Evolutionary conservation across 2,113 vertebrate genomes (phyloP).

Genomic region (Rhea americana): DNA sequence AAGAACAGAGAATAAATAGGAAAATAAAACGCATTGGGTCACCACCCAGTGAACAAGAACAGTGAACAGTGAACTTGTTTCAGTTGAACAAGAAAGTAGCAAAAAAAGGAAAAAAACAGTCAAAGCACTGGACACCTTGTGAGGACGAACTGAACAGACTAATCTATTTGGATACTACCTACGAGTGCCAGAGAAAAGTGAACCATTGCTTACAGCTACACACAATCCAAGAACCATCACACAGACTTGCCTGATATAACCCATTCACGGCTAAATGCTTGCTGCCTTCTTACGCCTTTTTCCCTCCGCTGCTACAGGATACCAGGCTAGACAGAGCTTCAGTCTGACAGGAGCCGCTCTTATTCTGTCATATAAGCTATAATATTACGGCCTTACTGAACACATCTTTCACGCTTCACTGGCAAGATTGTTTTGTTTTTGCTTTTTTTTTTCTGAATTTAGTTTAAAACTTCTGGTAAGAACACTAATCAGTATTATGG

Average conservation of each 20-base stretch:
- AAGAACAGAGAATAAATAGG: conserved; percentile 15
- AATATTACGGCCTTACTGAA: neutral
- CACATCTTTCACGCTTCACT: neutral
- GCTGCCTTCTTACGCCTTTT: neutral
- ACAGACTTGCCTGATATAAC: neutral
- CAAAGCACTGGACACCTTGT: neutral
- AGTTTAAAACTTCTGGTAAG: neutral
- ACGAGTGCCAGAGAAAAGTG: neutral
- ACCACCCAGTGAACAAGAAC: no score
- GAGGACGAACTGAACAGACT: neutral
- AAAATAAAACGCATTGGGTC: neutral
- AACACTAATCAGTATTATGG: neutral
- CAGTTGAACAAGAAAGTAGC: neutral
- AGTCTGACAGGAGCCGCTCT: no score
- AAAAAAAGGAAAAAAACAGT: neutral
- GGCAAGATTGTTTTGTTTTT: neutral
- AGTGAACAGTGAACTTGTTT: no score
- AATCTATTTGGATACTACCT: neutral
- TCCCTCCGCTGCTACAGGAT: neutral
- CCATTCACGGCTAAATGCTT: neutral
- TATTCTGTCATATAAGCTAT: neutral
- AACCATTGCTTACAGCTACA: neutral
- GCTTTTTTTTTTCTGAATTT: neutral
- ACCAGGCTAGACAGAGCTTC: neutral
- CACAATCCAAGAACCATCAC: neutral